Percentiles rank a stretch among this genome's conserved stretches.
phyloP scores from a whole-genome alignment of 1,140 invertebrate species.

The Euglossa dilemma region DNA sequence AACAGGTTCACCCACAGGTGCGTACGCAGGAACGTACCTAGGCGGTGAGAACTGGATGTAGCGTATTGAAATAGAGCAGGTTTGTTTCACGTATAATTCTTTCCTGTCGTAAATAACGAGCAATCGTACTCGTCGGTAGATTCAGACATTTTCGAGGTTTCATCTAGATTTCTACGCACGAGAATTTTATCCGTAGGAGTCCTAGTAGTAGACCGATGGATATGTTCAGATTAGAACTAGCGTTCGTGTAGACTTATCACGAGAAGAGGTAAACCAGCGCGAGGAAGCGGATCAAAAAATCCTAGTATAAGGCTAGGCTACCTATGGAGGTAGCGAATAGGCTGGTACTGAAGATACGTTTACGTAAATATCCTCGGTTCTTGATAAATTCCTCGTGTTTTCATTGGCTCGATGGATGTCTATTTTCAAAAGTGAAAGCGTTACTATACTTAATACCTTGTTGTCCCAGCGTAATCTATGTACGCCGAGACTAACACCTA shows the following conservation, averaged over 20 bases:
- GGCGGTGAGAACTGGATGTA: neutral
- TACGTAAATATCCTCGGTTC: neutral
- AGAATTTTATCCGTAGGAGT: too few species aligned
- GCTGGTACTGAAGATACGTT: neutral
- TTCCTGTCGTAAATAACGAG: neutral
- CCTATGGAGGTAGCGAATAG: neutral
- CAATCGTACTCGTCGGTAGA: too few species aligned
- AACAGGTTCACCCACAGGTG: conserved; percentile 51
- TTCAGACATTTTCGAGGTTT: too few species aligned
- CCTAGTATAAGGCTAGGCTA: neutral
- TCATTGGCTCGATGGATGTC: neutral
- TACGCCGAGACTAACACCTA: neutral
- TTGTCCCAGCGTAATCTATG: neutral
- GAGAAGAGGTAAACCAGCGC: neutral
- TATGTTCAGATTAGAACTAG: too few species aligned
- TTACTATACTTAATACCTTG: neutral
- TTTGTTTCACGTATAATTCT: neutral
- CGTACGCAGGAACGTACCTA: neutral
- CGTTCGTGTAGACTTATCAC: too few species aligned
- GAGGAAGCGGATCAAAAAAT: neutral
- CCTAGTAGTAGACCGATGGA: too few species aligned
- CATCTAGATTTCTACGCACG: too few species aligned
- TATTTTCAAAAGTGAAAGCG: conserved; percentile 3
- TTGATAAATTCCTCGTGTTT: neutral
- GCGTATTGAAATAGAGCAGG: neutral